Evolutionary conservation across 2,888 invertebrate genomes (phyloP), one percentile per base, ranked within the genome.

Genomic region (Seira musarum): DNA sequence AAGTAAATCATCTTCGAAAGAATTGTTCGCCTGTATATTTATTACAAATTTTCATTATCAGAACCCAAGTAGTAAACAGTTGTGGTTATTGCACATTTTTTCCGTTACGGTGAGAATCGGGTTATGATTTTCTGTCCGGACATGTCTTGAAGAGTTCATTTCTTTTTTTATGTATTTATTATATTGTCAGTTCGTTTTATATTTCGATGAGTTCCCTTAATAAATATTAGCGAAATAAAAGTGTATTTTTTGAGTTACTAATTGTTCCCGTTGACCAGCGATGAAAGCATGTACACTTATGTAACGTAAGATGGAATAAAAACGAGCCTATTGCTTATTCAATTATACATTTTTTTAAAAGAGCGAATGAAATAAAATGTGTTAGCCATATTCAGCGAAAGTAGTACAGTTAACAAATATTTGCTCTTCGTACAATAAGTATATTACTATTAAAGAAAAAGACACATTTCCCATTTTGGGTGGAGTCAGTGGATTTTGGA

Each of bases 181-280:
- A 10, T 21, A 60, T 60, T 60, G 60, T 60, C 60, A 60, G 60
- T 60, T 60, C 60, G 10, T 60, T 60, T 60, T 60, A 21, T 49
- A n/a, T 49, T 13, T 49, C 17, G 49, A 49, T 21, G 21, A 60
- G 60, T 60, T 60, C 22, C 13, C 60, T 60, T 60, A 60, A 60
- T 60, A 19, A 60, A 60, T 49, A 60, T 60, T 60, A 60, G 60
- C 60, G 60, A 21, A 60, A n/a, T 21, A 60, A 22, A 49, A 13
- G 49, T 49, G 60, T 60, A 21, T 21, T 21, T 21, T 5, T 60
- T 21, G 60, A 21, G 15, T 13, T 49, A 60, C 60, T 60, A 60
- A 60, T 60, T 60, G 60, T 21, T 60, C 60, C 60, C 60, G 60
- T 60, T 60, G 60, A 60, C 60, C 60, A 60, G 60, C 60, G 60